Evolutionary conservation across 2,113 vertebrate species (phyloP).

Genomic region (Elephantulus edwardii): DNA sequence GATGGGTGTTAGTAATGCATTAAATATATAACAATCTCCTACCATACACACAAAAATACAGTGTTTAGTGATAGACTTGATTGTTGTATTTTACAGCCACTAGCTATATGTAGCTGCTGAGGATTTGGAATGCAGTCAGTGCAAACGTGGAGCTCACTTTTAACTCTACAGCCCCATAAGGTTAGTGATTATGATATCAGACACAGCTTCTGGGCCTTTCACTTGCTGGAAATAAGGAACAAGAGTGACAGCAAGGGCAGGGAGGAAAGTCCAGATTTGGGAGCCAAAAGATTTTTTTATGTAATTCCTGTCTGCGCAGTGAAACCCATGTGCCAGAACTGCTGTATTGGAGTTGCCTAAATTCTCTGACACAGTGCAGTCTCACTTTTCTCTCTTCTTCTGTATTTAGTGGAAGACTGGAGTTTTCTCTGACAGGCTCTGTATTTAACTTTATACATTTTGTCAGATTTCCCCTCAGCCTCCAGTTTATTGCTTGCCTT

Average conservation of each 20-base stretch:
- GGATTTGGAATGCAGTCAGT: not conserved
- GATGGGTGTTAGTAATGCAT: not conserved
- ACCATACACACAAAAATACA: not conserved
- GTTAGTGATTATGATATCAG: not conserved
- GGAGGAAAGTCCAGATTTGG: not conserved
- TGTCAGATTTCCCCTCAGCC: not conserved
- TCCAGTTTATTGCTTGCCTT: not conserved
- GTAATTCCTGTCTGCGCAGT: not conserved
- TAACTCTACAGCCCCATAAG: not conserved
- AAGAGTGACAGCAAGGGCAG: not conserved
- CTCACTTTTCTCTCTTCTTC: not conserved
- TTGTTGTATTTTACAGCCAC: not conserved
- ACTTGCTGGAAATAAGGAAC: not conserved
- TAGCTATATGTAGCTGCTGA: not conserved
- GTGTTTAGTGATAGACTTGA: no score
- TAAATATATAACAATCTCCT: not conserved
- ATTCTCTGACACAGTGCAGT: not conserved
- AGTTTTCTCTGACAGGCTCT: not conserved
- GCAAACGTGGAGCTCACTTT: not conserved
- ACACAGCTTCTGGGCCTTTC: not conserved
- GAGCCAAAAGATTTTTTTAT: not conserved
- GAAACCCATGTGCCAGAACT: not conserved
- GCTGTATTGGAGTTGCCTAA: not conserved
- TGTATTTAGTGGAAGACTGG: not conserved
- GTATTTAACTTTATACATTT: not conserved